phyloP scores from a whole-genome alignment of 2,888 invertebrate genomes.

The Prosopocoilus inquinatus region DNA sequence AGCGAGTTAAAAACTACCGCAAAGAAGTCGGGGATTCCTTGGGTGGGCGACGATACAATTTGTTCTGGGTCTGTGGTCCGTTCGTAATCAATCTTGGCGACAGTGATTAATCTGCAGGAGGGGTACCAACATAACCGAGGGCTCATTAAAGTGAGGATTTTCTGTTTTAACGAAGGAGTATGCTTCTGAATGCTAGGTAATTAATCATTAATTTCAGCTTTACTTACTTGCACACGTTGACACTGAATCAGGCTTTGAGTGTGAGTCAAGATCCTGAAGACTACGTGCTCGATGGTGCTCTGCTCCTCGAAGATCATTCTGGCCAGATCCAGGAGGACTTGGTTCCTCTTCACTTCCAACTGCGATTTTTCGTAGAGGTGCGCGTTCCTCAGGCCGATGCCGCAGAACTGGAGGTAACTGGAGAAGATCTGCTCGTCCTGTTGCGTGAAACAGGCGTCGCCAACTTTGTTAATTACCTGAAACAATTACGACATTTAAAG shows the following conservation, averaged over 20 bases:
- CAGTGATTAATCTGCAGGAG: no score
- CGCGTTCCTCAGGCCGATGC: constrained; percentile 93
- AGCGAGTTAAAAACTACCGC: no score
- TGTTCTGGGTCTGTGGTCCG: no score
- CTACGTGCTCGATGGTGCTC: constrained; percentile 93
- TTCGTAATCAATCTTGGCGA: no score
- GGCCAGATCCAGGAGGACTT: constrained; percentile 90
- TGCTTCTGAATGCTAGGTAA: neutral
- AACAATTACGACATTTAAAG: constrained; percentile 21
- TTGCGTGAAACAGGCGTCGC: constrained; percentile 77
- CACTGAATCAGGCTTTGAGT: constrained; percentile 93
- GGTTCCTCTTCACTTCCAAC: constrained; percentile 92
- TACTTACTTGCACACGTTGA: constrained; percentile 84
- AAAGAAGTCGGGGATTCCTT: no score
- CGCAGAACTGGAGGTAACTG: constrained; percentile 94
- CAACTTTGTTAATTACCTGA: constrained; percentile 86
- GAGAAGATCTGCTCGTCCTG: constrained; percentile 89
- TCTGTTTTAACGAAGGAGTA: neutral
- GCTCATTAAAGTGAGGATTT: neutral
- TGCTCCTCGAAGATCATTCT: constrained; percentile 96
- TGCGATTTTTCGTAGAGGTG: constrained; percentile 94
- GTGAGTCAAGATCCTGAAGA: constrained; percentile 88
- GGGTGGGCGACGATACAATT: no score
- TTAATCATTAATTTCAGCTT: neutral
- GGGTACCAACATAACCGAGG: no score